Conservation (phyloP, 2,797 vertebrate species). For the Podarcis siculus region DNA sequence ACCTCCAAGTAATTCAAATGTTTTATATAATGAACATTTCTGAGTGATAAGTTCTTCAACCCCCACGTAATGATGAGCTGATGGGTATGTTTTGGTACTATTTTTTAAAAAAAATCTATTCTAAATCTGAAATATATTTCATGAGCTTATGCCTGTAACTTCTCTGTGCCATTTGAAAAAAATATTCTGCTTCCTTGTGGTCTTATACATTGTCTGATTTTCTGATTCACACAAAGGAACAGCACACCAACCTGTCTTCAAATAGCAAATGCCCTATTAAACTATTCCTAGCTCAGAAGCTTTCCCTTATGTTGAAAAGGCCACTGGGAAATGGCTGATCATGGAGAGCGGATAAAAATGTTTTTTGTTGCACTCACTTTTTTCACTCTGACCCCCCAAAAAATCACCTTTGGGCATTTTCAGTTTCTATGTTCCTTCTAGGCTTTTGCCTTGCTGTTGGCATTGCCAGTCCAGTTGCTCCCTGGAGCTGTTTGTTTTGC, state of each 20-base stretch:
- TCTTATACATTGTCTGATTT: neutral
- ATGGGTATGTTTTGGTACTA: too few species aligned
- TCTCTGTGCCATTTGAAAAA: neutral
- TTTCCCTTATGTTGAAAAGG: neutral
- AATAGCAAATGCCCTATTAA: too few species aligned
- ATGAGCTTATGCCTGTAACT: too few species aligned
- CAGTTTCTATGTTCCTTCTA: neutral
- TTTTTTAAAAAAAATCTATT: too few species aligned
- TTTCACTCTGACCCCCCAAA: neutral
- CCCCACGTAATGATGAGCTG: too few species aligned
- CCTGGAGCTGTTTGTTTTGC: neutral
- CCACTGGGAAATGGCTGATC: neutral
- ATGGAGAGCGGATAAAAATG: neutral
- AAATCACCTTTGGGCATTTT: accelerated
- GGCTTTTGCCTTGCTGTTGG: neutral
- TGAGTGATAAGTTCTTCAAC: too few species aligned
- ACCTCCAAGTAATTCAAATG: too few species aligned
- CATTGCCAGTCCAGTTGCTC: accelerated
- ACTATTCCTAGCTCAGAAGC: too few species aligned
- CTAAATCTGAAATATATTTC: too few species aligned
- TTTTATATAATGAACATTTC: too few species aligned
- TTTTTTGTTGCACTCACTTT: neutral
- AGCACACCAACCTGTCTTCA: too few species aligned
- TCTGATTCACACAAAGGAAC: neutral
- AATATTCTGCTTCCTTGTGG: neutral